Evolutionary conservation across 92 coral and sea anemone genomes (phyloP).

Genomic region (Umimayanthus chanpuru): DNA sequence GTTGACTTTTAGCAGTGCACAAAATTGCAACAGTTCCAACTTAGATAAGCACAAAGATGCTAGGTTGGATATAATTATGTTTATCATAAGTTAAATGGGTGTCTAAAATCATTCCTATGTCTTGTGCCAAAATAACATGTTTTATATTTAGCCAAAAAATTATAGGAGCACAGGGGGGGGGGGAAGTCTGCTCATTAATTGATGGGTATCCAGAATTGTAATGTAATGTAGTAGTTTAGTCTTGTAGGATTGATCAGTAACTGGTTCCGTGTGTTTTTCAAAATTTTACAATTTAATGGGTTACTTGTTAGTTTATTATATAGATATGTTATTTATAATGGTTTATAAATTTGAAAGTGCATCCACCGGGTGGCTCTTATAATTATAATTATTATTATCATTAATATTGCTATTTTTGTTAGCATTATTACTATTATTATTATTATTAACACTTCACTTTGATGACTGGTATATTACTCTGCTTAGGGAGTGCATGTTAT

Average conservation of each 20-base stretch:
- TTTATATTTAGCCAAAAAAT: background rate
- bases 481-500: too few relatives aligned
- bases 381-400: too few relatives aligned
- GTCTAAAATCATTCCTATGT: background rate
- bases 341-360: too few relatives aligned
- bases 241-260: background rate
- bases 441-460: background rate
- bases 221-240: background rate
- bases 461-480: too few relatives aligned
- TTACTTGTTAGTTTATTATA: background rate
- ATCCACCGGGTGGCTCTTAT: background rate
- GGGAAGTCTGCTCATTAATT: background rate
- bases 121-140: background rate
- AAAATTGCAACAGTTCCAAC: background rate
- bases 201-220: background rate
- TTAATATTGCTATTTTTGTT: too few relatives aligned
- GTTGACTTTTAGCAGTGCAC: conserved; percentile 1
- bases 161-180: background rate
- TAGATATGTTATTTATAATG: background rate
- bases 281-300: background rate
- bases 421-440: too few relatives aligned
- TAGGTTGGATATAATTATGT: conserved; percentile 14
- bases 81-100: background rate
- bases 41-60: conserved; percentile 6
- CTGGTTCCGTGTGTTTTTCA: background rate